Conservation (phyloP, 2,113 vertebrate genomes). For the Thamnophis sirtalis region DNA sequence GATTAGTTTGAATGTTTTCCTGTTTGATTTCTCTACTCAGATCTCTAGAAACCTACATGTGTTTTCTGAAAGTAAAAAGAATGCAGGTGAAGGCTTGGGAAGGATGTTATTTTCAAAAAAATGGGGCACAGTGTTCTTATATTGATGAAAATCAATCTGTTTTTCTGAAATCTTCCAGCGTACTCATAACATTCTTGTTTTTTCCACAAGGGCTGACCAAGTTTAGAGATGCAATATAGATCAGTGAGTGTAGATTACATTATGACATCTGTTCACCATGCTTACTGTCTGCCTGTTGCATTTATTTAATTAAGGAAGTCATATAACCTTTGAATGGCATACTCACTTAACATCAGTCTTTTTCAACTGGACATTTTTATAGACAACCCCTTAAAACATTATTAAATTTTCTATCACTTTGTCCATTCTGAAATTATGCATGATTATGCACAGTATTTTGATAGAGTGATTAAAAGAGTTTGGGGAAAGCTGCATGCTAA, state of each 20-base stretch:
- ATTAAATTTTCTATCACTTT: neutral
- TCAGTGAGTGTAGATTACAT: accelerated
- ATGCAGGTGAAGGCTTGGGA: neutral
- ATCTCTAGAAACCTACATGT: too few relatives aligned
- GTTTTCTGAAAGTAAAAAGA: neutral
- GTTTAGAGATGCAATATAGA: neutral
- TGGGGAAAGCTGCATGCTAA: neutral
- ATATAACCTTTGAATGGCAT: neutral
- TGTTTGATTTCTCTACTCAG: neutral
- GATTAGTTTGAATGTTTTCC: neutral
- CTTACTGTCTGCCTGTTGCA: neutral
- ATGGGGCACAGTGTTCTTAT: neutral
- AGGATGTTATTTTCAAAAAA: neutral
- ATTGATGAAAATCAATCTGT: neutral
- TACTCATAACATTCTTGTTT: neutral
- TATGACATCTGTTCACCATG: neutral
- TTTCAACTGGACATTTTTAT: neutral
- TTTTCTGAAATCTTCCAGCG: neutral
- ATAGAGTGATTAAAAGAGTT: neutral
- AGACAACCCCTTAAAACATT: neutral
- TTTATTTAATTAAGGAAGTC: slow-evolving; percentile 15
- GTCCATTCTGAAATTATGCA: neutral
- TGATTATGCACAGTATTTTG: neutral
- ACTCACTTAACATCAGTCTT: neutral
- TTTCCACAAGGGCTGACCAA: neutral